These are phyloP conservation scores for Actenoides hombroni DNA, from an alignment of 2,113 vertebrate species.

Conservation along the genomic window DNA sequence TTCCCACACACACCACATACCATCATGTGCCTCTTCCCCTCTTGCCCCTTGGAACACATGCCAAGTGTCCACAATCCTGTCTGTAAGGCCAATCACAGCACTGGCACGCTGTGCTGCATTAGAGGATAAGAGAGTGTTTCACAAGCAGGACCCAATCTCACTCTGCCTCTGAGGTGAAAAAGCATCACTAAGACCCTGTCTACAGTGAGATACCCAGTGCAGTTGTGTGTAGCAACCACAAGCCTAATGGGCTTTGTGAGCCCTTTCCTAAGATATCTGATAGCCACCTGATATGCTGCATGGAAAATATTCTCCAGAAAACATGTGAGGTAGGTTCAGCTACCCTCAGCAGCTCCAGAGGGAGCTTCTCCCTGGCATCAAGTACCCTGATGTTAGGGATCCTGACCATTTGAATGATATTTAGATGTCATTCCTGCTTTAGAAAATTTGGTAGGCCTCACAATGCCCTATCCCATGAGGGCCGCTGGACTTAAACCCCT, in stretches of 20 bases:
- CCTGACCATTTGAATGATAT: neutral
- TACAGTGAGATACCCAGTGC: neutral
- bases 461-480: accelerated
- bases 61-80: neutral
- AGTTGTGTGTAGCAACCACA: neutral
- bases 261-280: neutral
- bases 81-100: neutral
- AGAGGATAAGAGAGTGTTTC: neutral
- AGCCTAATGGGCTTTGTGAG: neutral
- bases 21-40: neutral
- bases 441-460: neutral
- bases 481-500: neutral
- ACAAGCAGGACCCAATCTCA: neutral
- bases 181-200: neutral
- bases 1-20: neutral
- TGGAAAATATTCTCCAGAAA: neutral
- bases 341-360: neutral
- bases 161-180: neutral
- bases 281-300: neutral
- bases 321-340: neutral
- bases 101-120: accelerated
- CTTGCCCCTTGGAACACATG: neutral
- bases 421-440: neutral
- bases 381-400: neutral
- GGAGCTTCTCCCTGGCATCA: neutral